These are phyloP conservation scores for Pelmatolapia mariae DNA, from an alignment of 2,113 vertebrate species.

Conservation along the genomic window DNA sequence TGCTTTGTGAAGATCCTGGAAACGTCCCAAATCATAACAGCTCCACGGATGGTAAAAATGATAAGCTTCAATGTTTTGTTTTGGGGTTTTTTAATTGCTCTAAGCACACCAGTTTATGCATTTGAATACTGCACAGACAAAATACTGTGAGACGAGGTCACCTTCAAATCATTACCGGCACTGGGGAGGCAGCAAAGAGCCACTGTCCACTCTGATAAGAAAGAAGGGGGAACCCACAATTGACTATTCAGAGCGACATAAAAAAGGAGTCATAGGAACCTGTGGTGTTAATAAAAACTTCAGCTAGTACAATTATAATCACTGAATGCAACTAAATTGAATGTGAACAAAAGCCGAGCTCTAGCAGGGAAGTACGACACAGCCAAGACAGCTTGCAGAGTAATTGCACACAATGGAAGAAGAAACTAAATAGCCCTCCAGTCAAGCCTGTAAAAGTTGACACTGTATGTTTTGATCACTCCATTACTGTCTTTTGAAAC, in stretches of 20 bases:
- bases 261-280: constrained; percentile 11
- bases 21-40: not conserved
- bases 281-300: constrained; percentile 36
- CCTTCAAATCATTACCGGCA: not conserved
- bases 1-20: not conserved
- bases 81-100: rapidly evolving
- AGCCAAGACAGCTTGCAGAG: not conserved
- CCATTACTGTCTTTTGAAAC: not conserved
- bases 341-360: not conserved
- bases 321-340: constrained; percentile 15
- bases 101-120: not conserved
- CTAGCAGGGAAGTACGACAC: not conserved
- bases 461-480: not conserved
- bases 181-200: not conserved
- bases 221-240: not conserved
- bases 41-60: not conserved
- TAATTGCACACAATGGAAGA: not conserved
- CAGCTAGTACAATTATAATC: not conserved
- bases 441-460: not conserved
- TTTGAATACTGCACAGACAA: not conserved
- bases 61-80: not conserved
- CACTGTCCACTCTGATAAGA: not conserved
- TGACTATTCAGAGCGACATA: not conserved
- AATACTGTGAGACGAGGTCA: not conserved
- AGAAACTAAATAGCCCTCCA: not conserved